These are phyloP conservation scores for Sylvilagus floridanus DNA, from an alignment of 2,797 vertebrate genomes.

Conservation along the genomic window DNA sequence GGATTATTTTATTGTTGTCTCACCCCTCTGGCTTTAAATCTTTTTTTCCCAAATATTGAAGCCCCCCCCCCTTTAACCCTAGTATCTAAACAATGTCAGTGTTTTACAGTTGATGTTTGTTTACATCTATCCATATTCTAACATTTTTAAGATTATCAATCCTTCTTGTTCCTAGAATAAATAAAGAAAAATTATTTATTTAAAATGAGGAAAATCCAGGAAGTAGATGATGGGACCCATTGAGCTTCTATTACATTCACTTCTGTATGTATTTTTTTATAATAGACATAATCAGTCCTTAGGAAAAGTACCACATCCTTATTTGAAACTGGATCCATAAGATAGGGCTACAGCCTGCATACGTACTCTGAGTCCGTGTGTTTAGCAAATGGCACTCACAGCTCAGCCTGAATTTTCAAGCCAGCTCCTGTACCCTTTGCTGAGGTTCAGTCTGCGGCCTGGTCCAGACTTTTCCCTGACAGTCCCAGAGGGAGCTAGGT, in stretches of 20 bases:
- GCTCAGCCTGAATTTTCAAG: rapidly evolving
- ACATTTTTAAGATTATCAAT: not conserved
- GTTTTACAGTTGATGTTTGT: not conserved
- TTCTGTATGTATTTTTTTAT: no score
- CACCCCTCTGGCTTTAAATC: not conserved
- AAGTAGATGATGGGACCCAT: no score
- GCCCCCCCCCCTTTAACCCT: not conserved
- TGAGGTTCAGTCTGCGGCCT: not conserved
- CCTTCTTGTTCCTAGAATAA: not conserved
- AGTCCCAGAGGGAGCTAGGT: rapidly evolving
- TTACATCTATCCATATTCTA: not conserved
- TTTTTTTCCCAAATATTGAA: not conserved
- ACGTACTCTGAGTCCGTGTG: not conserved
- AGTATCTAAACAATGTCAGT: not conserved
- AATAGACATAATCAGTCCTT: not conserved
- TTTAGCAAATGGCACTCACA: not conserved
- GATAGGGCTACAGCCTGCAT: not conserved
- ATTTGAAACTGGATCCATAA: not conserved
- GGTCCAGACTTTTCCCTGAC: rapidly evolving
- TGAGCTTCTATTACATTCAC: not conserved
- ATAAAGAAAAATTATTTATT: not conserved
- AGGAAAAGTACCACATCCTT: not conserved
- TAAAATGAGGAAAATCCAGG: not conserved
- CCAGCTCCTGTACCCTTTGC: not conserved
- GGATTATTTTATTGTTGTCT: not conserved